Evolutionary conservation across 2,888 invertebrate species (phyloP).

Genomic region (Rhingia campestris): DNA sequence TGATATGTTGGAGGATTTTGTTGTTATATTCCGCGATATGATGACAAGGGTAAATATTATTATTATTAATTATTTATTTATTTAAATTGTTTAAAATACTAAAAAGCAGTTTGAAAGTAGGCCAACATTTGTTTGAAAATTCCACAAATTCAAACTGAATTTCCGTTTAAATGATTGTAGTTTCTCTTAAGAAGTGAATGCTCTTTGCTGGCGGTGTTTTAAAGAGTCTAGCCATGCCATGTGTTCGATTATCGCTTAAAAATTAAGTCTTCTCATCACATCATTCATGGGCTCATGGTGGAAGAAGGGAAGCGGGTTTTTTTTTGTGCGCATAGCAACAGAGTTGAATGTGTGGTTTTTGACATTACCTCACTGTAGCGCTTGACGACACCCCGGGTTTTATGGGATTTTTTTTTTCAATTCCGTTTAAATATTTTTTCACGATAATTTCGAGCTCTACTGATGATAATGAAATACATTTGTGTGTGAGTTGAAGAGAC

Average conservation of each 20-base stretch:
- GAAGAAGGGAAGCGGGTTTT: slow-evolving; percentile 3
- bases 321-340: slow-evolving; percentile 63
- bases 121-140: background rate
- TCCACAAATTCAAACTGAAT: background rate
- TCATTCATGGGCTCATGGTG: slow-evolving; percentile 8
- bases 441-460: slow-evolving; percentile 5
- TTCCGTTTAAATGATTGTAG: background rate
- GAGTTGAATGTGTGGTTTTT: slow-evolving; percentile 12
- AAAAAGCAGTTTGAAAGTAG: background rate
- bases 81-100: background rate
- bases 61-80: slow-evolving; percentile 1
- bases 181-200: slow-evolving; percentile 20
- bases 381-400: slow-evolving; percentile 23
- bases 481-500: slow-evolving; percentile 22
- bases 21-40: slow-evolving; percentile 87
- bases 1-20: slow-evolving; percentile 89
- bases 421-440: background rate
- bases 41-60: slow-evolving; percentile 86
- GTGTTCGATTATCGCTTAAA: slow-evolving; percentile 40
- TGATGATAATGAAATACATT: slow-evolving; percentile 14
- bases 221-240: slow-evolving; percentile 31
- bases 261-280: slow-evolving; percentile 23
- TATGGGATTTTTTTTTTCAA: background rate
- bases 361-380: background rate
- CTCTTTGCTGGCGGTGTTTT: background rate